Evolutionary conservation across 2,113 vertebrate species (phyloP), one percentile per base, ranked within the genome.

Genomic region (Cercocebus atys): DNA sequence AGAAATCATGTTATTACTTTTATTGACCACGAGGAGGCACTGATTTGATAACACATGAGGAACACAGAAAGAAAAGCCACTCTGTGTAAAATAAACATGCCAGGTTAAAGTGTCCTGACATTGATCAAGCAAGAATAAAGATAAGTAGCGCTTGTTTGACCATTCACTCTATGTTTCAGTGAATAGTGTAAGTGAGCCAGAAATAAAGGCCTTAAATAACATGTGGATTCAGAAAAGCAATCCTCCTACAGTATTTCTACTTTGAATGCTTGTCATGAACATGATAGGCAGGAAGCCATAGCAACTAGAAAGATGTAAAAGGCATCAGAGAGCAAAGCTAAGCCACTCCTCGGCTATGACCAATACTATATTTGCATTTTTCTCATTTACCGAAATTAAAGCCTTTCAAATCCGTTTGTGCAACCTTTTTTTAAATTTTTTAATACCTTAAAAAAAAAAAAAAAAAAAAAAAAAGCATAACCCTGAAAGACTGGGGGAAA

Each of bases 201-300:
- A 97, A 95, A 93, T 59, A 92, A 97, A 98, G 57, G 50, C 57
- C 50, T 79, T 61, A 45, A 59, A 32, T 72, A 72, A 38, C 35
- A 70, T 72, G 70, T 78, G 45, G 95, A 80, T 93, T 93, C 87
- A 96, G 92, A 72, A 47, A 95, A 85, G 70, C 57, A 32, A 25
- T 81, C 70, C 84, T 93, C 75, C 86, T 78, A 76, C 75, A 50
- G 57, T 30, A 55, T 78, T 89, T 86, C 57, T 95, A 35, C 80
- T 97, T 78, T 90, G 75, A 91, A 92, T 86, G 91, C 91, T 83
- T 98, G 73, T 97, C 93, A 88, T 75, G 86, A 93, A 52, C 45
- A 3, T 95, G 92, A 96, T 68, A 92, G 95, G 59, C 72, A 92
- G 52, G 80, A 97, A 97, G 70, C 87, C 83, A 96, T 89, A 55